These are phyloP conservation scores for Plecotus auritus DNA, from an alignment of 2,113 vertebrate genomes.

Conservation along the genomic window DNA sequence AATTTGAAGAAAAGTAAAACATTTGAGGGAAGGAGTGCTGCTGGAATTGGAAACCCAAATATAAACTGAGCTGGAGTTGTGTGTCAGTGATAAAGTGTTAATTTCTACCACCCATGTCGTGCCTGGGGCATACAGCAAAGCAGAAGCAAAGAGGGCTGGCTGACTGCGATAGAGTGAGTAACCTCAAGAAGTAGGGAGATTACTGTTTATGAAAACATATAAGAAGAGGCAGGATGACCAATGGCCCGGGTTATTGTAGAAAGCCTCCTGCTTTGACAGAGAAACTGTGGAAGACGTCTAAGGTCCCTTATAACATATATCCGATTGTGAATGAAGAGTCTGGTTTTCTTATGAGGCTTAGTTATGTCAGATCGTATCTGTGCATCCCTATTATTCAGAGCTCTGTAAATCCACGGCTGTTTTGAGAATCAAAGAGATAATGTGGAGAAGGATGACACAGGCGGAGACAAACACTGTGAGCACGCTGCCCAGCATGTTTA, in stretches of 20 bases:
- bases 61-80: background rate
- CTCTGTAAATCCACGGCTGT: background rate
- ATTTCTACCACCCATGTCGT: background rate
- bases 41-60: background rate
- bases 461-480: fast-evolving
- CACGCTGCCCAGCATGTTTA: fast-evolving
- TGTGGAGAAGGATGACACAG: background rate
- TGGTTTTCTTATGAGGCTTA: background rate
- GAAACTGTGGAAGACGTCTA: background rate
- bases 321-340: background rate
- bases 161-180: background rate
- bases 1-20: background rate
- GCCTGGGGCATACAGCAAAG: background rate
- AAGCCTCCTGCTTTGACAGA: background rate
- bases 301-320: background rate
- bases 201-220: background rate
- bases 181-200: background rate
- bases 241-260: background rate
- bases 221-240: background rate
- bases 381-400: background rate
- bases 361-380: background rate
- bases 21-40: background rate
- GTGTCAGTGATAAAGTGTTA: background rate
- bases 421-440: background rate
- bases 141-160: background rate